Conservation (phyloP, 1,140 invertebrate species). For the Adelges cooleyi region DNA sequence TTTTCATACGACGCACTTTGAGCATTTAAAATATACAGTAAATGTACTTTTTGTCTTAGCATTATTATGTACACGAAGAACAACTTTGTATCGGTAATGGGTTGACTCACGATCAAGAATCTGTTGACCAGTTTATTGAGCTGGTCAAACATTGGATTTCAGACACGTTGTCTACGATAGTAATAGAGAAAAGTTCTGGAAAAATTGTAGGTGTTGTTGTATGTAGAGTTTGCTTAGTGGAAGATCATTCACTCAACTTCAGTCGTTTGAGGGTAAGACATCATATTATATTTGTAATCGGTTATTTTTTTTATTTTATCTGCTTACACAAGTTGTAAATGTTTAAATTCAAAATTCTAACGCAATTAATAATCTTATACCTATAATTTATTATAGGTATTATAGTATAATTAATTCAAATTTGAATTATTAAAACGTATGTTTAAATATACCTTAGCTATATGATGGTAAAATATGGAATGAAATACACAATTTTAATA, state of each 20-base stretch:
- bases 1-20: too few species aligned
- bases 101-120: background rate
- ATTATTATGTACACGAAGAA: slow-evolving; percentile 15
- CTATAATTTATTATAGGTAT: background rate
- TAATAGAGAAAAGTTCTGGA: slow-evolving; percentile 8
- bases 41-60: background rate
- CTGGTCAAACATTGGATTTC: slow-evolving; percentile 5
- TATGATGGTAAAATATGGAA: slow-evolving; percentile 15
- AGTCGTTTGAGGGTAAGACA: slow-evolving; percentile 10
- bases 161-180: background rate
- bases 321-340: too few species aligned
- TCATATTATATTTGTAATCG: too few species aligned
- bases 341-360: background rate
- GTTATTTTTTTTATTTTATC: too few species aligned
- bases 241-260: slow-evolving; percentile 10
- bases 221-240: background rate
- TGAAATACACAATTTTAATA: slow-evolving; percentile 7
- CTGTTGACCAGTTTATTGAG: slow-evolving; percentile 8
- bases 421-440: too few species aligned
- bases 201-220: background rate
- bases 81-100: background rate
- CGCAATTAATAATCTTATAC: too few species aligned
- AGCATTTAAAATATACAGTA: too few species aligned
- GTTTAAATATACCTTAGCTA: too few species aligned
- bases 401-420: background rate